Percentiles rank a stretch among this genome's conserved stretches.
These are phyloP conservation scores for Drosophila ezoana DNA, from an alignment of 2,888 invertebrate species.

Conservation along the genomic window DNA sequence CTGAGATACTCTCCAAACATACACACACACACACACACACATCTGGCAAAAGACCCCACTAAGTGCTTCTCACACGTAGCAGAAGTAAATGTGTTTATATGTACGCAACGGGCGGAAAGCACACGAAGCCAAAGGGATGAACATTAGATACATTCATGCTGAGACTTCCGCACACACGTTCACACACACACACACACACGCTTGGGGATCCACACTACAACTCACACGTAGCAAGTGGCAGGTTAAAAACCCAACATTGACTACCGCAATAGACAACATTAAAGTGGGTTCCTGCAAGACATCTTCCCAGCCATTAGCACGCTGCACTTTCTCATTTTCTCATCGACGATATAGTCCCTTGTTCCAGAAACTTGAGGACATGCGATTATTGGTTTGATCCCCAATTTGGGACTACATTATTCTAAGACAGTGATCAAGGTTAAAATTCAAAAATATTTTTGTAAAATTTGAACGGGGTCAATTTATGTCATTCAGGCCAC, in stretches of 20 bases:
- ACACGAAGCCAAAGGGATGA: slow-evolving; percentile 73
- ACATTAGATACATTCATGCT: slow-evolving; percentile 77
- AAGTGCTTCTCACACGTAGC: slow-evolving; percentile 76
- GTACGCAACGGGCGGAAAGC: slow-evolving; percentile 58
- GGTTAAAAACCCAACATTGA: slow-evolving; percentile 76
- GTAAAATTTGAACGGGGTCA: no score
- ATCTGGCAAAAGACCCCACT: slow-evolving; percentile 34
- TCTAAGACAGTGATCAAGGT: no score
- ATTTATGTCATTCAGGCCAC: no score
- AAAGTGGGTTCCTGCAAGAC: slow-evolving; percentile 55
- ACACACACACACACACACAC: slow-evolving; percentile 9
- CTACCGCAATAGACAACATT: slow-evolving; percentile 77
- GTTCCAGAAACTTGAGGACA: neutral
- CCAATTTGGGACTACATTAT: no score
- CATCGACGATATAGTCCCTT: neutral
- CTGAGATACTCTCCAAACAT: slow-evolving; percentile 34
- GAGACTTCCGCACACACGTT: slow-evolving; percentile 62
- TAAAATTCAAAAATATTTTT: no score
- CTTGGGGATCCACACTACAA: slow-evolving; percentile 14
- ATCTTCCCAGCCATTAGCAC: slow-evolving; percentile 19
- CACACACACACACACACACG: slow-evolving; percentile 22
- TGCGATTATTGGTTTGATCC: no score
- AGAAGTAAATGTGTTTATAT: slow-evolving; percentile 70
- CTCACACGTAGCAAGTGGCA: slow-evolving; percentile 62
- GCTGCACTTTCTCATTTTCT: slow-evolving; percentile 26